Base-by-base conservation (phyloP, 2,113 vertebrate species). In the Andinoacara biseriatus region DNA sequence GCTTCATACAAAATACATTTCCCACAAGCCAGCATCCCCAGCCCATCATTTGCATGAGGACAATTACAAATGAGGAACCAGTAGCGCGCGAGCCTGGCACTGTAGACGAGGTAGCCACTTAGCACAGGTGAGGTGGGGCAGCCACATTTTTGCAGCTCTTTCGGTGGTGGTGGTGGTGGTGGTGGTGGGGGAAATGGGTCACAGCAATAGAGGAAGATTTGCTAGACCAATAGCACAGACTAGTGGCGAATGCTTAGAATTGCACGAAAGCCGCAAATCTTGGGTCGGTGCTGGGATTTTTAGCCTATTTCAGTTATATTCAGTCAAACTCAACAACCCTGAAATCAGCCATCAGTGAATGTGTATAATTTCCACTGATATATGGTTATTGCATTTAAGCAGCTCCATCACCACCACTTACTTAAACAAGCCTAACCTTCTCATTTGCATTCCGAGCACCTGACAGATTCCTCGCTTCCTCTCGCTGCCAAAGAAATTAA, bases 181-280 rank as follows among this genome's bases (percentile, higher is more conserved):
- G n/a, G 3, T 5, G 31, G 31, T 5, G 8, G 35, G 35, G 35
- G 3, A 94, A 95, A 84, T 95, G 86, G 94, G 93, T 93, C 94
- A 95, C 63, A 49, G 35, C 40, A 65, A 22, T 20, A 2, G 54
- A 46, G 43, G 57, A 15, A 0, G 14, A 60, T 88, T 89, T 78
- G 49, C 85, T 85, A 76, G 87, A 91, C 35, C 91, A 86, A 94
- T 89, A 93, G 94, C 92, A 93, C 95, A 88, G 93, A 93, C 95
- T 91, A 93, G 94, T 95, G 94, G 93, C 20, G 5, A 54, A 76
- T 10, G 5, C 0, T 0, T 0, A 10, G 49, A 65, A 92, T 2
- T 87, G 79, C 61, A 4, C 22, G 24, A 24, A 17, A 75, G 46
- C 60, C 2, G 18, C 67, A n/a, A 31, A 18, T 24, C 24, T 22